Base-by-base conservation (phyloP, 2,888 invertebrate species). In the Hydrotaea cyrtoneurina region DNA sequence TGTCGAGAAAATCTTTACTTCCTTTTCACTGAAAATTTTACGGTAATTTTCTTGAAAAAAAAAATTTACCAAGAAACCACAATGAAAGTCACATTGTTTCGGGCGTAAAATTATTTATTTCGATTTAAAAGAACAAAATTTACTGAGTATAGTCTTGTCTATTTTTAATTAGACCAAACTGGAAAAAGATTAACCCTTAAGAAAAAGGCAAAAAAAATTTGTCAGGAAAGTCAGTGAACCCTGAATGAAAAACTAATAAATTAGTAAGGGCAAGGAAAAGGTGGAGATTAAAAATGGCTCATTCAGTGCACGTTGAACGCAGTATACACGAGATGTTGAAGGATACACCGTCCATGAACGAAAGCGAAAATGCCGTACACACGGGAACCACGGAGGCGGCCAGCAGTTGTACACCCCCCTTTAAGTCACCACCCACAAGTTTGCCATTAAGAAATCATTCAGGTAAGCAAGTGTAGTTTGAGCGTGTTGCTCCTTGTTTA, bases 261-360 rank as follows among this genome's bases (percentile, higher is more conserved):
- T 21, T n/a, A 19, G 36, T 10, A 19, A 39, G 26, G 2, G 46
- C 57, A n/a, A 11, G 55, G 8, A 62, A 23, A 75, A 76, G 15
- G 13, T 46, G 11, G 39, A 10, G 10, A 39, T 39, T 13, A 1
- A 39, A 39, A 46, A 90, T 90, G 90, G 88, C 89, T 82, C 92
- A 91, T 86, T 88, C 89, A 23, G 88, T 87, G 86, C 90, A 89
- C 62, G 84, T 88, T 36, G 91, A 92, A 86, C 89, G 92, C 64
- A 92, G 92, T 88, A 96, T 97, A 90, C 96, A 97, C 91, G 96
- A 97, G 93, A 96, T 96, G 96, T 92, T 97, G 83, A 96, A 96
- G 91, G 96, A 97, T 89, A 95, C 96, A 62, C 96, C 96, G 71
- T 95, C 96, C 50, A 94, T 96, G 89, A 96, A 96, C 87, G 96